A percentile compares a stretch with the other conserved stretches of the same genome.
Conservation (phyloP, 2,888 invertebrate species). For the Hirtodrosophila histrioides region DNA sequence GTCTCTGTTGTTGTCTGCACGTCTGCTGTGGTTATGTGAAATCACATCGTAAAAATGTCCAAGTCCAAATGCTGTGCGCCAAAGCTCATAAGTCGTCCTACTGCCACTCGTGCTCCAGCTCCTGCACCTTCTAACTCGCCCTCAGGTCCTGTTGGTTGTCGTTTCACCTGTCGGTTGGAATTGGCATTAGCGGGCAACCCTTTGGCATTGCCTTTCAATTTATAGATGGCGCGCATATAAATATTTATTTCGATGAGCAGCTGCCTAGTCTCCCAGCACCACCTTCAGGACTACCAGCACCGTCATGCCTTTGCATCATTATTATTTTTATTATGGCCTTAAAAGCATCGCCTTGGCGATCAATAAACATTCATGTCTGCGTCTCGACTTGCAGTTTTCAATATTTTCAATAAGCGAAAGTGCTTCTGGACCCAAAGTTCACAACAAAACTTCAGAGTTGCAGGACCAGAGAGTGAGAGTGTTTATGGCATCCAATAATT, state of each 20-base stretch:
- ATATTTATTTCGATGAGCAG: slow-evolving; percentile 77
- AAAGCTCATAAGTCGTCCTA: slow-evolving; percentile 81
- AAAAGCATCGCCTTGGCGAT: slow-evolving; percentile 73
- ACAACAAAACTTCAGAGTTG: slow-evolving; percentile 7
- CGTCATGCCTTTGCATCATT: slow-evolving; percentile 77
- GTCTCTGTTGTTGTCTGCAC: slow-evolving; percentile 63
- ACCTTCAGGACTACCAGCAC: slow-evolving; percentile 7
- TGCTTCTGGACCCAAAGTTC: slow-evolving; percentile 52
- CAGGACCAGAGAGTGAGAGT: not conserved
- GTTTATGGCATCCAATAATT: slow-evolving; percentile 60
- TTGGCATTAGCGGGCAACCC: slow-evolving; percentile 57
- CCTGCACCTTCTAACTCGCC: slow-evolving; percentile 1
- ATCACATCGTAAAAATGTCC: slow-evolving; percentile 83
- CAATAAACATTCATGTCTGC: slow-evolving; percentile 73
- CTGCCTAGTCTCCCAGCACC: slow-evolving; percentile 41
- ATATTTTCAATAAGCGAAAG: slow-evolving; percentile 77
- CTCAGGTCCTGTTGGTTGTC: slow-evolving; percentile 26
- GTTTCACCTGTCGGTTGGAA: slow-evolving; percentile 62
- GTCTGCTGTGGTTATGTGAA: slow-evolving; percentile 81
- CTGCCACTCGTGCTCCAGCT: slow-evolving; percentile 3
- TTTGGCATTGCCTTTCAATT: slow-evolving; percentile 69
- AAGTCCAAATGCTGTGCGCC: slow-evolving; percentile 76
- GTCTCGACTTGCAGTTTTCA: slow-evolving; percentile 57
- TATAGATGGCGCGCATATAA: slow-evolving; percentile 80
- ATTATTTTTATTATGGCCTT: slow-evolving; percentile 75